phyloP scores from a whole-genome alignment of 2,797 vertebrate genomes.

The Yasuhikotakia modesta region DNA sequence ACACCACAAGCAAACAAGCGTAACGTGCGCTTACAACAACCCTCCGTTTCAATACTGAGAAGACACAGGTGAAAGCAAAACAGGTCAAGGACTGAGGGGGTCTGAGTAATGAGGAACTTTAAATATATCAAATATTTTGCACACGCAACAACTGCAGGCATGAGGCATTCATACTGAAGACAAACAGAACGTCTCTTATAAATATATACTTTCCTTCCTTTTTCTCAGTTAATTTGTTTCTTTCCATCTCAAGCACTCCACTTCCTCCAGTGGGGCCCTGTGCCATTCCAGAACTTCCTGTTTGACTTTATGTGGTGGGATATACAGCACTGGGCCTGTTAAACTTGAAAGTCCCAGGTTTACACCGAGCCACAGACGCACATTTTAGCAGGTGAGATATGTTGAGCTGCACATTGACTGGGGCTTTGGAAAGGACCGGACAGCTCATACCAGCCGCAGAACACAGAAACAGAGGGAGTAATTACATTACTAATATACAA shows the following conservation, averaged over 20 bases:
- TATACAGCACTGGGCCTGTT: neutral
- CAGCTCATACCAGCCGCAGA: neutral
- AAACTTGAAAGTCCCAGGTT: slow-evolving; percentile 10
- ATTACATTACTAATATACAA: slow-evolving; percentile 8
- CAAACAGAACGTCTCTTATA: slow-evolving; percentile 1
- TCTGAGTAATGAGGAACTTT: too few relatives aligned
- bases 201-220: slow-evolving; percentile 19
- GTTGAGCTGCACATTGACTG: slow-evolving; percentile 1
- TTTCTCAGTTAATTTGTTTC: slow-evolving; percentile 10
- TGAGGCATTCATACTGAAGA: neutral
- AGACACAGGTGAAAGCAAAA: neutral
- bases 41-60: neutral
- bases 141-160: neutral
- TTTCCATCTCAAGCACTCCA: slow-evolving; percentile 32
- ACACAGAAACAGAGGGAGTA: slow-evolving; percentile 3
- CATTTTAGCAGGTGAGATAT: slow-evolving; percentile 22
- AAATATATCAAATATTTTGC: too few relatives aligned
- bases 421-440: neutral
- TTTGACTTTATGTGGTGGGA: slow-evolving; percentile 27
- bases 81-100: neutral
- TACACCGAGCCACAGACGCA: slow-evolving; percentile 2
- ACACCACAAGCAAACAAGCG: slow-evolving; percentile 3
- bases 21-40: slow-evolving; percentile 21
- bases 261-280: slow-evolving; percentile 50
- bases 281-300: slow-evolving; percentile 37